Evolutionary conservation across 2,888 invertebrate species (phyloP), one percentile per base, ranked within the genome.

Genomic region (Polymixis flavicincta): DNA sequence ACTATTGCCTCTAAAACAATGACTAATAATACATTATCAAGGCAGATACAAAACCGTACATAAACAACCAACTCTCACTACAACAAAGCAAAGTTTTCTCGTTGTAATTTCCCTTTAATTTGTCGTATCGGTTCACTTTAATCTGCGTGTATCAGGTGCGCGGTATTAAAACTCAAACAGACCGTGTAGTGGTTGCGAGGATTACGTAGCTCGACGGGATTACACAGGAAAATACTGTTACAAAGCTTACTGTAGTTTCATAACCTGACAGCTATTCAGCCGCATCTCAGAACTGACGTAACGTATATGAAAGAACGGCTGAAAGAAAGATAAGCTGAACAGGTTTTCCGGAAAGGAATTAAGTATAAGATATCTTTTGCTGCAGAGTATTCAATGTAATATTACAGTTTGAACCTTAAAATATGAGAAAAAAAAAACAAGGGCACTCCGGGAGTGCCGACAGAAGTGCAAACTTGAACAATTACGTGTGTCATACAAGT

Each of bases 61-160:
- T 65, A 68, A 68, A 68, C 55, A 64, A 60, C 32, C 28, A 42
- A 68, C 28, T 22, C 22, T n/a, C n/a, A 14, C 32, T 19, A 22
- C 28, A 59, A 55, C 48, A 48, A 54, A 28, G 48, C 48, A 71
- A 54, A 61, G 42, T 65, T 32, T 52, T 37, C 69, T 59, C 45
- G n/a, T 66, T 9, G 70, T 70, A 60, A 85, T 75, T 71, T 66
- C 63, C 60, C 78, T 87, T 75, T 75, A 71, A 78, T 85, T 77
- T 71, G 63, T 68, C 82, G 82, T 81, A 74, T 75, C 71, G 66
- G 73, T 85, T 87, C 85, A 66, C 60, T 78, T 87, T 87, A 87
- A 87, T 87, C 74, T 73, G 45, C 63, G 55, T 48, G 69, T 73
- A 74, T 70, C 66, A 57, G 61, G 74, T 80, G 72, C 32, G 65